phyloP scores from a whole-genome alignment of 2,113 vertebrate genomes.

The Geococcyx californianus region DNA sequence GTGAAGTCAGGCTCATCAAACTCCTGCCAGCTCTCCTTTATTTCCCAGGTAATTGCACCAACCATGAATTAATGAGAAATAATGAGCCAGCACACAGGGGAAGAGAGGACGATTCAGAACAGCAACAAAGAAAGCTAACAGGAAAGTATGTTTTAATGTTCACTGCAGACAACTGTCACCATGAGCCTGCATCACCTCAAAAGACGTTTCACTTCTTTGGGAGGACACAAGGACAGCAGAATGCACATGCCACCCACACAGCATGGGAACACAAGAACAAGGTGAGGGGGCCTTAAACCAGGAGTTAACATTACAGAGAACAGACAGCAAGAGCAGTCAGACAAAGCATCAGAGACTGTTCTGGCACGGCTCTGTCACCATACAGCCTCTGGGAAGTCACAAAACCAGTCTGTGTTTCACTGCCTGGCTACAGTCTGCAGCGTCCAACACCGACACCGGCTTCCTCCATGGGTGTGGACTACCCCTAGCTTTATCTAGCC shows the following conservation, averaged over 20 bases:
- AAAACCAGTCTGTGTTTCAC: background rate
- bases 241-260: background rate
- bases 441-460: background rate
- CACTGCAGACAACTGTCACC: background rate
- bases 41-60: slow-evolving; percentile 41
- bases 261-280: background rate
- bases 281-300: background rate
- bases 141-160: background rate
- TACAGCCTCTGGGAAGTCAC: background rate
- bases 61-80: slow-evolving; percentile 42
- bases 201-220: background rate
- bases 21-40: background rate
- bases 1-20: background rate
- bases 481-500: background rate
- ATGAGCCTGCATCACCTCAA: background rate
- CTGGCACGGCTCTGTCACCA: background rate
- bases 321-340: background rate
- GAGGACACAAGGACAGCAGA: background rate
- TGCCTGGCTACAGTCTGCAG: background rate
- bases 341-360: background rate
- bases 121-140: background rate
- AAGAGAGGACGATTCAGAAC: slow-evolving; percentile 5
- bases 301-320: background rate
- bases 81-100: slow-evolving; percentile 25
- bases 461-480: background rate